Percentiles rank a stretch among this genome's conserved stretches.
Conservation (phyloP, 1,140 invertebrate genomes). For the Bombus cullumanus region DNA sequence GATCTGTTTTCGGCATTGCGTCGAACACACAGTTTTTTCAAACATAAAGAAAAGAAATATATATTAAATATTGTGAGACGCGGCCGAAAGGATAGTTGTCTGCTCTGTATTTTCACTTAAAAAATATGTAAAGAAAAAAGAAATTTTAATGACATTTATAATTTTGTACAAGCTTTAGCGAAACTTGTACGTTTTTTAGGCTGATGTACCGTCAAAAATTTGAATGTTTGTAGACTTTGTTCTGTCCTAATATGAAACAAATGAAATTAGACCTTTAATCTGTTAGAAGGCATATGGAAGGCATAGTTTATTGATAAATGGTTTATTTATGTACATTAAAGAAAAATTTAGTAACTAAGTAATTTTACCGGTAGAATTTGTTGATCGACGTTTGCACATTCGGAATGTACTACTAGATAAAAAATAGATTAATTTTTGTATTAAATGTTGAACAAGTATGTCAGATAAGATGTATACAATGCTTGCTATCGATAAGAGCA, state of each 20-base stretch:
- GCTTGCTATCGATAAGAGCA: constrained; percentile 14
- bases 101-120: constrained; percentile 50
- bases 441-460: constrained; percentile 65
- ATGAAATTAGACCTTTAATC: constrained; percentile 47
- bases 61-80: constrained; percentile 33
- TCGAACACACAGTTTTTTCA: constrained; percentile 34
- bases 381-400: constrained; percentile 62
- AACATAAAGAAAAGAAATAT: constrained; percentile 46
- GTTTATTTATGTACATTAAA: constrained; percentile 70
- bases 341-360: constrained; percentile 64
- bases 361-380: constrained; percentile 66
- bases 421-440: constrained; percentile 70
- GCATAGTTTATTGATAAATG: constrained; percentile 59
- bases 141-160: constrained; percentile 51
- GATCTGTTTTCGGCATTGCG: constrained; percentile 44
- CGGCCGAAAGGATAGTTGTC: constrained; percentile 8
- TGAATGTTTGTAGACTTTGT: constrained; percentile 46
- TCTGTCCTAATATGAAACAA: constrained; percentile 29
- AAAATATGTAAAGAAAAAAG: constrained; percentile 42
- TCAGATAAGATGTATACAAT: constrained; percentile 29
- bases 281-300: constrained; percentile 39
- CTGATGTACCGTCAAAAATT: constrained; percentile 43
- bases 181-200: constrained; percentile 42
- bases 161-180: constrained; percentile 51
- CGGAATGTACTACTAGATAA: constrained; percentile 53